Conservation (phyloP, 2,113 vertebrate genomes). For the Podocnemis expansa region DNA sequence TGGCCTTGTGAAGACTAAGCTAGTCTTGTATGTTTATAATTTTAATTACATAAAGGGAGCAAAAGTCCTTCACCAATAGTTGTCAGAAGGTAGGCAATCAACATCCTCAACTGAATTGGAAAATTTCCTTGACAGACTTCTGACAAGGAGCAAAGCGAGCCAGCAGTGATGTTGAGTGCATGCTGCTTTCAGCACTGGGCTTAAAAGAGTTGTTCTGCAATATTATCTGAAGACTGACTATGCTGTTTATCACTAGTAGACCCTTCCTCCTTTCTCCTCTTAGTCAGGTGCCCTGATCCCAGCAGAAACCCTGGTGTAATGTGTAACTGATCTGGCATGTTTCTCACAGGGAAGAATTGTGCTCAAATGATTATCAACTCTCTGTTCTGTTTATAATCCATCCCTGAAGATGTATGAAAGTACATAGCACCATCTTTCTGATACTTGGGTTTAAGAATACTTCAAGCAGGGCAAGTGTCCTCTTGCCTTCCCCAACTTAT, state of each 20-base stretch:
- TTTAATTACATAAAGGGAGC: too few species aligned
- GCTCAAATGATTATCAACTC: too few species aligned
- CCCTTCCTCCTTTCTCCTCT: not conserved
- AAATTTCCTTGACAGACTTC: accelerated
- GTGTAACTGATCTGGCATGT: not conserved
- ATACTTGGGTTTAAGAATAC: not conserved
- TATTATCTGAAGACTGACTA: not conserved
- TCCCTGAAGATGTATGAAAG: not conserved
- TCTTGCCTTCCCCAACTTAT: not conserved
- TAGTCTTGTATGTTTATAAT: not conserved
- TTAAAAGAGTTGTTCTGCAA: not conserved
- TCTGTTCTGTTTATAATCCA: too few species aligned
- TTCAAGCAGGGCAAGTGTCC: not conserved
- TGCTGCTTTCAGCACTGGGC: not conserved
- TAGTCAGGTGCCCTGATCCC: not conserved
- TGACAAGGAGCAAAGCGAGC: not conserved
- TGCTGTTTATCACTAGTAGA: not conserved
- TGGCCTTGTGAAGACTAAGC: not conserved
- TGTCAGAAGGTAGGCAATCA: not conserved
- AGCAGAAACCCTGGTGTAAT: not conserved
- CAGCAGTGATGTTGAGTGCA: not conserved
- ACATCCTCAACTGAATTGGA: not conserved
- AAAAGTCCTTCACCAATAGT: not conserved
- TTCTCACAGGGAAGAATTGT: not conserved
- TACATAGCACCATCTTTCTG: not conserved